Evolutionary conservation across 2,888 invertebrate genomes (phyloP).

Genomic region (Conus canariensis): DNA sequence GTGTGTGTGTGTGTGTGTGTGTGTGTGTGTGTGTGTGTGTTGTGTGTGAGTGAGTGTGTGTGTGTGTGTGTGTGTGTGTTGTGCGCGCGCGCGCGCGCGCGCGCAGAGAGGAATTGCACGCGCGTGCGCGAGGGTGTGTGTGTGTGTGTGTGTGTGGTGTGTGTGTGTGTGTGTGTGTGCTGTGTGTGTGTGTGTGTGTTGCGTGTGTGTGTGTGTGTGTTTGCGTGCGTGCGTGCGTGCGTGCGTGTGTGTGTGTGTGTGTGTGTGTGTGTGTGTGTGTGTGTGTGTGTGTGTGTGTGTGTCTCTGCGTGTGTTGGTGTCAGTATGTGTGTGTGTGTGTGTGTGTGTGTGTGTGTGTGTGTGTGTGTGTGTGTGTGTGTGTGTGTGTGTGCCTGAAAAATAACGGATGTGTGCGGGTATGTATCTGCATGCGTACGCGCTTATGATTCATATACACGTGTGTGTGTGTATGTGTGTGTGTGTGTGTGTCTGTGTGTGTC

Average conservation of each 20-base stretch:
- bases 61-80: too few species aligned
- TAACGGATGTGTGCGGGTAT: neutral
- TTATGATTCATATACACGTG: too few species aligned
- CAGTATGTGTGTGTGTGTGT: neutral
- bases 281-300: neutral
- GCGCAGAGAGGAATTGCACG: neutral
- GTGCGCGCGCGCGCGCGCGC: neutral
- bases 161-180: neutral
- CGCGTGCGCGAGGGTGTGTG: neutral
- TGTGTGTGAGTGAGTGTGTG: neutral
- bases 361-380: neutral
- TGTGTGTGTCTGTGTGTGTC: neutral
- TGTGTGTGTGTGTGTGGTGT: neutral
- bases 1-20: neutral
- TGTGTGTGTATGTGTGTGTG: neutral
- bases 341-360: neutral
- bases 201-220: neutral
- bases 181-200: neutral
- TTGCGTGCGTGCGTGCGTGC: neutral
- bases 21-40: neutral
- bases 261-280: neutral
- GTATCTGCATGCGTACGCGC: neutral
- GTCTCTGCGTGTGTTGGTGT: neutral
- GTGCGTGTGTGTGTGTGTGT: neutral
- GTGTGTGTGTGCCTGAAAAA: neutral